Percentiles rank a stretch among this genome's conserved stretches.
These are phyloP conservation scores for Hermaeophaga mercurialis DNA, from an alignment of 2,888 invertebrate genomes.

Conservation along the genomic window DNA sequence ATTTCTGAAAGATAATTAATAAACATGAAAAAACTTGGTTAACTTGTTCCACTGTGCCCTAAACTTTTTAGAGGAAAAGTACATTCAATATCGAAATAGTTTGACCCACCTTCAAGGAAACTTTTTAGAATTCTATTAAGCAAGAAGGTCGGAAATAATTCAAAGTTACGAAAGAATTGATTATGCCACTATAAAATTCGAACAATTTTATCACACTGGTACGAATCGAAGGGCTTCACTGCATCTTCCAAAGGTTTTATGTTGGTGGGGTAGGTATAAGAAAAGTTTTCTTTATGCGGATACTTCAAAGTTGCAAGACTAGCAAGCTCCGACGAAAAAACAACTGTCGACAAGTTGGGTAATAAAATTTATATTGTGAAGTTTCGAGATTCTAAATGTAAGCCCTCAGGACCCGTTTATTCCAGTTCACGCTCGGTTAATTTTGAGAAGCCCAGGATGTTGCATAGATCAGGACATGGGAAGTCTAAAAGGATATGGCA, in stretches of 20 bases:
- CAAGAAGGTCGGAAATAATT: background rate
- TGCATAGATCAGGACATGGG: constrained; percentile 33
- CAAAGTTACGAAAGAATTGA: constrained; percentile 2
- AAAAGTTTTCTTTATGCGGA: constrained; percentile 23
- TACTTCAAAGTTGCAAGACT: constrained; percentile 19
- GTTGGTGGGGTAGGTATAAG: constrained; percentile 4
- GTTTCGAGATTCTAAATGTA: constrained; percentile 42
- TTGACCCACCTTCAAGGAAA: no score
- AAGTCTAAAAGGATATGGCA: background rate
- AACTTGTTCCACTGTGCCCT: no score
- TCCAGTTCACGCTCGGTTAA: constrained; percentile 47
- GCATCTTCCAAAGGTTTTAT: constrained; percentile 18
- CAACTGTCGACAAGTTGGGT: constrained; percentile 35
- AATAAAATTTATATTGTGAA: constrained; percentile 46
- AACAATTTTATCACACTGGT: constrained; percentile 8
- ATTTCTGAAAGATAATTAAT: no score
- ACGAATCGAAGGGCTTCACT: background rate
- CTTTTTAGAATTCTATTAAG: background rate
- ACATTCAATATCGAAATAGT: no score
- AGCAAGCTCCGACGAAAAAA: constrained; percentile 22
- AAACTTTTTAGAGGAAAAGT: no score
- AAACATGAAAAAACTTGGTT: no score
- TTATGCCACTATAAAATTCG: constrained; percentile 5
- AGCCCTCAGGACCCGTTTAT: constrained; percentile 46
- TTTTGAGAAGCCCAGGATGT: constrained; percentile 34